Percentiles rank a stretch among this genome's conserved stretches.
Evolutionary conservation across 2,888 invertebrate genomes (phyloP).

Genomic region (Cerastis leucographa): DNA sequence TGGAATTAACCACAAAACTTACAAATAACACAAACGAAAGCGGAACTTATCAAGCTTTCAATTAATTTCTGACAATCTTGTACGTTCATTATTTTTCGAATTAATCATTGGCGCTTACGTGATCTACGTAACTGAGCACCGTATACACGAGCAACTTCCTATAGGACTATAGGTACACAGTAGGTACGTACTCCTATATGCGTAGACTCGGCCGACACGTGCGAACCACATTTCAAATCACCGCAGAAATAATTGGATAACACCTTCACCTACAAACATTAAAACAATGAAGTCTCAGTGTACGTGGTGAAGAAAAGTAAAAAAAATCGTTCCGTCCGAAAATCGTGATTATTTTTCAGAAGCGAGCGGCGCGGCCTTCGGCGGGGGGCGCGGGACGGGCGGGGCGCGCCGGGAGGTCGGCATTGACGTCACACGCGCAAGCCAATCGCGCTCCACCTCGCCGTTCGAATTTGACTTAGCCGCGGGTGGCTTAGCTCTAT

Average conservation of each 20-base stretch:
- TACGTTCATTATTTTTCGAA: conserved; percentile 43
- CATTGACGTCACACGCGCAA: conserved; percentile 88
- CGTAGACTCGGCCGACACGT: conserved; percentile 63
- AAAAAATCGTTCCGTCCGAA: conserved; percentile 80
- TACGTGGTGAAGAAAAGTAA: conserved; percentile 69
- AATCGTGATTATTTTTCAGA: conserved; percentile 88
- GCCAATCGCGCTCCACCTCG: conserved; percentile 83
- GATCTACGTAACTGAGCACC: conserved; percentile 47
- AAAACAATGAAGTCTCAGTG: conserved; percentile 70
- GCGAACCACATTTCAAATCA: conserved; percentile 62
- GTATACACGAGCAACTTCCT: conserved; percentile 27
- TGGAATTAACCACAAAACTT: not conserved
- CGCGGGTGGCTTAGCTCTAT: conserved; percentile 79
- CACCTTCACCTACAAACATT: conserved; percentile 65
- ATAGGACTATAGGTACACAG: not conserved
- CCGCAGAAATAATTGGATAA: conserved; percentile 62
- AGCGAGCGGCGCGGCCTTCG: conserved; percentile 85
- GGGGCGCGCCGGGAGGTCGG: conserved; percentile 85
- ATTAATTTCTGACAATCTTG: conserved; percentile 44
- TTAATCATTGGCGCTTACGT: conserved; percentile 52
- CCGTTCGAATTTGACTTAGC: conserved; percentile 81
- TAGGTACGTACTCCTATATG: conserved; percentile 11
- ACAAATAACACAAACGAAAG: conserved; percentile 7
- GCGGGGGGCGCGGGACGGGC: conserved; percentile 74
- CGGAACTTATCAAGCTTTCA: conserved; percentile 20